Evolutionary conservation across 2,113 vertebrate species (phyloP), one percentile per base, ranked within the genome.

Genomic region (Ailurus styani): DNA sequence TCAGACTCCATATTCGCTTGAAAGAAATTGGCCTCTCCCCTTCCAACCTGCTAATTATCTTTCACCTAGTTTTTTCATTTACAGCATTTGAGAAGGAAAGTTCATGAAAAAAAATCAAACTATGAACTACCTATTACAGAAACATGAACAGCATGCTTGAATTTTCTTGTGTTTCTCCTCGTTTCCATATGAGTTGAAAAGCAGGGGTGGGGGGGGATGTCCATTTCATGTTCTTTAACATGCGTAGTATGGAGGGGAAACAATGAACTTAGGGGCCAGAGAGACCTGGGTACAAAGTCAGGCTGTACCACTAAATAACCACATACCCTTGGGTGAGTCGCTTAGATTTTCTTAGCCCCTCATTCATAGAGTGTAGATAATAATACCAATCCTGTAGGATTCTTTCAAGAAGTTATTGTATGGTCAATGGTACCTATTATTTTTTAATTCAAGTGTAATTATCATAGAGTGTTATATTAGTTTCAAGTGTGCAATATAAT

Each of bases 41-140:
- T 93, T 95, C 70, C 7, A 78, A 37, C 73, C 54, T 88, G 82
- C 55, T 91, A 84, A 57, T 72, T 55, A 87, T 96, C 83, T 91
- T 87, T 82, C 37, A 47, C 14, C 31, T 54, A 31, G 7, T 75
- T 23, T 91, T 77, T 95, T 91, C 54, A 47, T 91, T 84, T 47
- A 54, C 1, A 88, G 77, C 54, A n/a, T 84, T 64, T 77, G 78
- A 83, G 68, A 90, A 91, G 55, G 47, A 91, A 88, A 85, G 29
- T 85, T 92, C 70, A 84, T 64, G 91, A 14, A 25, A 40, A 34
- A 66, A 66, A 66, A 73, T n/a, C 57, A 55, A 79, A 42, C 40
- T 52, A 37, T 87, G 81, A 70, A 54, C 73, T 29, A 60, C 91
- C 57, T 87, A 37, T 91, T 84, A 64, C 68, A 96, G 83, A 83